phyloP scores from a whole-genome alignment of 2,888 invertebrate species.

The Theristus sp. region DNA sequence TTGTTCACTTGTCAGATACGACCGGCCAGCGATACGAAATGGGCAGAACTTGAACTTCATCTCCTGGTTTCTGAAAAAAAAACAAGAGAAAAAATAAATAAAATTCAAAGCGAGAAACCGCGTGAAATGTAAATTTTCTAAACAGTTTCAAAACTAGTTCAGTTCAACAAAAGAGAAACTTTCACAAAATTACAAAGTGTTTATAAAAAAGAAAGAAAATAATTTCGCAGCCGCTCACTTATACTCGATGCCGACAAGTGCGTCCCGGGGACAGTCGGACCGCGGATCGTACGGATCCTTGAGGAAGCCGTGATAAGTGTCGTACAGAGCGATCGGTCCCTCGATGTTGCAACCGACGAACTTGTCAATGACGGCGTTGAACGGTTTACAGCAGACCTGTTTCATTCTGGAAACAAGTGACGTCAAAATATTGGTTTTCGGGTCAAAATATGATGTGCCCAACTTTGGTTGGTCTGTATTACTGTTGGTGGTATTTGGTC shows the following conservation, averaged over 20 bases:
- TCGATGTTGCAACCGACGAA: slow-evolving; percentile 2
- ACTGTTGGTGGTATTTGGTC: too few species aligned
- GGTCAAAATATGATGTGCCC: too few species aligned
- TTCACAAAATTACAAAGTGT: not conserved
- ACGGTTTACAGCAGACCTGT: not conserved
- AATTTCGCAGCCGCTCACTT: not conserved
- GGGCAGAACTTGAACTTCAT: slow-evolving; percentile 1
- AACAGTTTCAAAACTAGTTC: too few species aligned
- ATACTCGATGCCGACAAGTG: not conserved
- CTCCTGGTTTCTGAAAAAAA: not conserved
- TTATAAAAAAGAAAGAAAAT: too few species aligned
- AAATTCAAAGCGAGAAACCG: too few species aligned
- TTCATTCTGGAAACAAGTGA: not conserved
- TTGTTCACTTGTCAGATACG: not conserved
- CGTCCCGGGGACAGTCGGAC: slow-evolving; percentile 1
- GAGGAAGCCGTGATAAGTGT: not conserved
- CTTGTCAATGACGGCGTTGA: not conserved
- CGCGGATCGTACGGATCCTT: slow-evolving; percentile 2
- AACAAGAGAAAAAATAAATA: not conserved
- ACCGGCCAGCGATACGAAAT: not conserved
- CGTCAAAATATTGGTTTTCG: too few species aligned
- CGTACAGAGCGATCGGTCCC: not conserved
- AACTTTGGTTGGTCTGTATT: too few species aligned
- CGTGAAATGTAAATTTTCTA: too few species aligned
- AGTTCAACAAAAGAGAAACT: too few species aligned